Conservation (phyloP, 2,888 invertebrate genomes). For the Zeuzera pyrina region DNA sequence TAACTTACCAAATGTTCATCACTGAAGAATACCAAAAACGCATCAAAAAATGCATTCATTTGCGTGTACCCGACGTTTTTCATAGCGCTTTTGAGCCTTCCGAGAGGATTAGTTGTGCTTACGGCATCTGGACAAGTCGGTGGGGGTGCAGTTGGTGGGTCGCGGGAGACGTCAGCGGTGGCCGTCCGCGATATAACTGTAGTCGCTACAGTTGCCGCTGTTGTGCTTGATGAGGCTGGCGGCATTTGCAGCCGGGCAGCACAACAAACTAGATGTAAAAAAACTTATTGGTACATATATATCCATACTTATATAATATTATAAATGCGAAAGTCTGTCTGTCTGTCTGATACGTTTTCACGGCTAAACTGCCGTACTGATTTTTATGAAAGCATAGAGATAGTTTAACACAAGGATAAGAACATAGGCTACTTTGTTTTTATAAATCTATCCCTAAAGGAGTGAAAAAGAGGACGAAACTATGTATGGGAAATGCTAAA, state of each 20-base stretch:
- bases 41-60: constrained; percentile 70
- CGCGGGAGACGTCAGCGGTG: constrained; percentile 4
- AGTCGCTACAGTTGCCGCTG: constrained; percentile 24
- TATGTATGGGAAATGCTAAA: too few species aligned
- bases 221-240: constrained; percentile 14
- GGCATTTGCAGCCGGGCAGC: constrained; percentile 28
- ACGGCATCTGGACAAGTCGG: constrained; percentile 40
- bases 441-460: too few species aligned
- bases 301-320: too few species aligned
- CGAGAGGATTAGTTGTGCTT: constrained; percentile 33
- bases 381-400: too few species aligned
- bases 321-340: too few species aligned
- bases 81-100: constrained; percentile 68
- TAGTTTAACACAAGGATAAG: too few species aligned
- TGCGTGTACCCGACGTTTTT: constrained; percentile 43
- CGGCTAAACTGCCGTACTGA: too few species aligned
- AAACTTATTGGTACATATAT: neutral
- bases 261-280: constrained; percentile 31
- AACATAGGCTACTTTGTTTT: too few species aligned
- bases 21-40: constrained; percentile 83
- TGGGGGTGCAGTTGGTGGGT: constrained; percentile 20
- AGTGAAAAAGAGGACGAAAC: too few species aligned
- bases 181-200: constrained; percentile 27
- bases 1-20: constrained; percentile 84
- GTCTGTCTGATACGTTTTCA: too few species aligned